Percentiles rank a stretch among this genome's conserved stretches.
phyloP scores from a whole-genome alignment of 2,888 invertebrate species.

The Chymomyza procnemis region DNA sequence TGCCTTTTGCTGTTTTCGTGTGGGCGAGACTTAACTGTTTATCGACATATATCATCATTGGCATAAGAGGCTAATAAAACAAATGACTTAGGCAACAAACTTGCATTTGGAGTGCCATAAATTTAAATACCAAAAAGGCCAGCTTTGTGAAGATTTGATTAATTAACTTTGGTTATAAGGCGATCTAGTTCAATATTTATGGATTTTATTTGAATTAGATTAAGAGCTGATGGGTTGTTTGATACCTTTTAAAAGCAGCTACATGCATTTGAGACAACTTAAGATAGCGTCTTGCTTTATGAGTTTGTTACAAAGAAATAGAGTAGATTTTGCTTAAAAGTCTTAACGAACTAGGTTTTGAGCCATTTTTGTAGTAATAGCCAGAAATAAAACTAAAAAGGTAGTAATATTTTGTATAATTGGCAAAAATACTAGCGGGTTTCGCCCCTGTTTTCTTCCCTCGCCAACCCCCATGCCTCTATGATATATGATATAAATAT shows the following conservation, averaged over 20 bases:
- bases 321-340: too few relatives aligned
- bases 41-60: neutral
- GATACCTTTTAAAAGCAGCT: neutral
- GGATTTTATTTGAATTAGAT: neutral
- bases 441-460: too few relatives aligned
- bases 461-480: too few relatives aligned
- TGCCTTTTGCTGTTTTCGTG: conserved; percentile 20
- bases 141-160: neutral
- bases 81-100: conserved; percentile 47
- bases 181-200: neutral
- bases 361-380: too few relatives aligned
- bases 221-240: neutral
- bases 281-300: neutral
- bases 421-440: too few relatives aligned
- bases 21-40: conserved; percentile 52
- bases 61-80: conserved; percentile 13
- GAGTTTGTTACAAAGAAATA: neutral
- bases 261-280: neutral
- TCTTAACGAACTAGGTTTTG: too few relatives aligned
- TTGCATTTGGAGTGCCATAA: conserved; percentile 4
- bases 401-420: too few relatives aligned
- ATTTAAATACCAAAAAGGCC: neutral
- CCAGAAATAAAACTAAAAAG: too few relatives aligned
- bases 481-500: too few relatives aligned
- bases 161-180: neutral